phyloP scores from a whole-genome alignment of 2,888 invertebrate genomes.

The Epinotia ramella region DNA sequence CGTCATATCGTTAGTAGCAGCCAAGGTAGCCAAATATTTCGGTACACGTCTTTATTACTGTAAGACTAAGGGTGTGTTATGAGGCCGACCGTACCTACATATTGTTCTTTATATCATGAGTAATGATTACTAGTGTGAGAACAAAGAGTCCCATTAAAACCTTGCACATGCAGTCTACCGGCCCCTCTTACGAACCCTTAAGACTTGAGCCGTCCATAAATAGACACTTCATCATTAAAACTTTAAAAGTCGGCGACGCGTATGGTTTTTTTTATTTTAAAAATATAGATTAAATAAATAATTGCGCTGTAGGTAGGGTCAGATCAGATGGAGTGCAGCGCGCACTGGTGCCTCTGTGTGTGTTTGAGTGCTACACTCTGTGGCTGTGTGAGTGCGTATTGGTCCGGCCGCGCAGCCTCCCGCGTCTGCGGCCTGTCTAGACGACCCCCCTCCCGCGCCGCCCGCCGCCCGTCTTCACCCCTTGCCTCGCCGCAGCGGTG shows the following conservation, averaged over 20 bases:
- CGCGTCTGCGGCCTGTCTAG: constrained; percentile 84
- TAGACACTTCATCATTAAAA: constrained; percentile 29
- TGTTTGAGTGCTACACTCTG: constrained; percentile 65
- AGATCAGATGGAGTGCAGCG: constrained; percentile 45
- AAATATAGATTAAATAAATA: constrained; percentile 44
- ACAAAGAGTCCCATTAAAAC: constrained; percentile 29
- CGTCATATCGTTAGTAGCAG: too few species aligned
- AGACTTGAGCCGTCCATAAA: constrained; percentile 24
- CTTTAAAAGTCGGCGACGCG: constrained; percentile 24
- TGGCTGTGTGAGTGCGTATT: constrained; percentile 65
- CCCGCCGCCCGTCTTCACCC: constrained; percentile 50
- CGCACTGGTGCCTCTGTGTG: neutral
- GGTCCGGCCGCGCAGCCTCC: constrained; percentile 78
- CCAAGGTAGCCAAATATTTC: too few species aligned
- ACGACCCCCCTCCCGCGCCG: constrained; percentile 63
- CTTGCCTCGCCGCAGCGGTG: constrained; percentile 50
- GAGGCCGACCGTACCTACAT: neutral
- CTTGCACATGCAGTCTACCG: constrained; percentile 18
- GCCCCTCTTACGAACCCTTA: constrained; percentile 28
- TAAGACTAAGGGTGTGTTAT: too few species aligned
- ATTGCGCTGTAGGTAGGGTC: constrained; percentile 47
- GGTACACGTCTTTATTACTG: too few species aligned
- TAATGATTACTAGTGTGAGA: constrained; percentile 26
- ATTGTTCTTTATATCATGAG: constrained; percentile 7
- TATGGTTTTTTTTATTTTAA: constrained; percentile 37